phyloP scores from a whole-genome alignment of 2,797 vertebrate genomes.

The Phrynocephalus vlangalii region DNA sequence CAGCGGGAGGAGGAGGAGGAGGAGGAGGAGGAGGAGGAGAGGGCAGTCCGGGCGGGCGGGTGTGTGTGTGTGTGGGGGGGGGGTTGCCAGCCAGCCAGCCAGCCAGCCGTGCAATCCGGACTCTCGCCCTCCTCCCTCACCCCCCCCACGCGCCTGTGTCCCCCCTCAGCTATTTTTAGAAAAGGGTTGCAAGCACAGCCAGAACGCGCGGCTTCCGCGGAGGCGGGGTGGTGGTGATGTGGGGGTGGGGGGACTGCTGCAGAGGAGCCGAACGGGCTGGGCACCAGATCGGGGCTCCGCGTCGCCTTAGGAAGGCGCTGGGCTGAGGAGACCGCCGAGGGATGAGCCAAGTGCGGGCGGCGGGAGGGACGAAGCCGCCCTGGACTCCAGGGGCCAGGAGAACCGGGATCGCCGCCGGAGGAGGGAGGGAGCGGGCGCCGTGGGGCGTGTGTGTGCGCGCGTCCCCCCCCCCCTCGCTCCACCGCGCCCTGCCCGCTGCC shows the following conservation, averaged over 20 bases:
- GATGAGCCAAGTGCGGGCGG: too few relatives aligned
- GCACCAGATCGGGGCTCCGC: neutral
- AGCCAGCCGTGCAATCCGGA: constrained; percentile 48
- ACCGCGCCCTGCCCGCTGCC: too few relatives aligned
- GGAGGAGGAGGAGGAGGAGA: neutral
- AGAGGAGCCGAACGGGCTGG: neutral
- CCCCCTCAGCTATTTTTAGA: constrained; percentile 57
- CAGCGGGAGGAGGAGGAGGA: neutral
- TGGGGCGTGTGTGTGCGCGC: too few relatives aligned
- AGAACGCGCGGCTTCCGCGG: neutral
- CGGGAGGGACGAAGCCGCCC: neutral
- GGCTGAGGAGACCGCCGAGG: too few relatives aligned
- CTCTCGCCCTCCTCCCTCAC: constrained; percentile 52
- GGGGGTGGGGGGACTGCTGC: neutral
- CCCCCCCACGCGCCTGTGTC: constrained; percentile 33
- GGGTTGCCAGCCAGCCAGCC: constrained; percentile 3
- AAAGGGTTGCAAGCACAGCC: constrained; percentile 21
- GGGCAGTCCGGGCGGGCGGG: neutral
- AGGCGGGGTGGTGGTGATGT: neutral
- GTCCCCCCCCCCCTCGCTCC: too few relatives aligned
- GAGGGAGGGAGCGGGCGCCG: neutral
- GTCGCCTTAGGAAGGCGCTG: too few relatives aligned
- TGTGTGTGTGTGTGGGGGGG: neutral
- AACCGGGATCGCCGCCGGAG: neutral
- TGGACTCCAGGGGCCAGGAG: neutral